Evolutionary conservation across 2,113 vertebrate species (phyloP).

Genomic region (Ploceus nigricollis): DNA sequence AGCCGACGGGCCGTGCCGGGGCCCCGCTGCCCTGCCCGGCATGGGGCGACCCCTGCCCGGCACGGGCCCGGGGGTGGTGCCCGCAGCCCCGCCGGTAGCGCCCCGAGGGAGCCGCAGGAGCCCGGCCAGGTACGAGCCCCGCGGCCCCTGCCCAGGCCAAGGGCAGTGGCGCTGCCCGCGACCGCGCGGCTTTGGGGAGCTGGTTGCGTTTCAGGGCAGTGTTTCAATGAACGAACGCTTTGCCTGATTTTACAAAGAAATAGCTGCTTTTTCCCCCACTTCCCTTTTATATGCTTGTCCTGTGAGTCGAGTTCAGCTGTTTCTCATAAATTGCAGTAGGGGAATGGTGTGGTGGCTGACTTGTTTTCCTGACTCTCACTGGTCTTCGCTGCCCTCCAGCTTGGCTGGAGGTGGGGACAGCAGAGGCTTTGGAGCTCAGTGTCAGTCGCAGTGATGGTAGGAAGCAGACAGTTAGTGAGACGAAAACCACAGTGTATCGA

Average conservation of each 20-base stretch:
- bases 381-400: too few species aligned
- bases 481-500: accelerated
- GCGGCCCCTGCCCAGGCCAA: background rate
- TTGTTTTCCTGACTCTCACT: background rate
- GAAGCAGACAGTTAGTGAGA: background rate
- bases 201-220: background rate
- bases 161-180: background rate
- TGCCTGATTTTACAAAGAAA: background rate
- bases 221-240: background rate
- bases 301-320: background rate
- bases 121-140: background rate
- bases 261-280: background rate
- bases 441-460: too few species aligned
- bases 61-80: background rate
- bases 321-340: accelerated
- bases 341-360: accelerated
- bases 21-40: background rate
- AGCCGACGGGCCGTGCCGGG: background rate
- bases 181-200: too few species aligned
- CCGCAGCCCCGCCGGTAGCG: background rate
- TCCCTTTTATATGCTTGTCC: background rate
- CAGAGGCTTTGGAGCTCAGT: background rate
- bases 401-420: background rate
- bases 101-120: background rate
- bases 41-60: background rate